Percentiles rank a stretch among this genome's conserved stretches.
These are phyloP conservation scores for Lanius collurio DNA, from an alignment of 2,113 vertebrate species.

Conservation along the genomic window DNA sequence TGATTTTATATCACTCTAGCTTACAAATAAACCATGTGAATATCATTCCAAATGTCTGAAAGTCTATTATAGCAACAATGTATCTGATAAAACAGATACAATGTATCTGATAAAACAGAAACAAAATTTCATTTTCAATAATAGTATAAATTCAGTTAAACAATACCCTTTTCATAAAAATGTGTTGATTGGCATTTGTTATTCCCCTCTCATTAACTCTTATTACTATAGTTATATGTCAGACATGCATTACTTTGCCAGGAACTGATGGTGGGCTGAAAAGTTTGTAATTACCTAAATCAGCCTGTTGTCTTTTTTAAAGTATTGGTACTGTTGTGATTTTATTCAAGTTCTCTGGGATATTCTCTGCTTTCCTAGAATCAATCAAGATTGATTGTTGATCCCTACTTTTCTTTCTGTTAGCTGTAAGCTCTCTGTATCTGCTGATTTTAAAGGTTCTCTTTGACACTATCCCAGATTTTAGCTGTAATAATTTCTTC, in stretches of 20 bases:
- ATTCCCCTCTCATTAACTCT: not conserved
- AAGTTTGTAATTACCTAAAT: not conserved
- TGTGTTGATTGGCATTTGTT: not conserved
- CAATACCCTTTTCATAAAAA: not conserved
- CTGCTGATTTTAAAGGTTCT: not conserved
- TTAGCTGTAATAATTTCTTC: not conserved
- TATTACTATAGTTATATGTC: not conserved
- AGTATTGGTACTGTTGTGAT: not conserved
- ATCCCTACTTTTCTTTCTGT: not conserved
- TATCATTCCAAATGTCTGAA: not conserved
- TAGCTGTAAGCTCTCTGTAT: not conserved
- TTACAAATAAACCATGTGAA: not conserved
- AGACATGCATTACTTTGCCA: not conserved
- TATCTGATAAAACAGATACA: not conserved
- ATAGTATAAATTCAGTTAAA: not conserved
- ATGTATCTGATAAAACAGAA: not conserved
- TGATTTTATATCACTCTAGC: conserved; percentile 34
- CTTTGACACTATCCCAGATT: not conserved
- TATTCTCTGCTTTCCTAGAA: not conserved
- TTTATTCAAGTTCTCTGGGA: not conserved
- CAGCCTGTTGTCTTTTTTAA: not conserved
- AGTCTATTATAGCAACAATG: not conserved
- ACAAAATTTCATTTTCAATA: not conserved
- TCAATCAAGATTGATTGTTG: not conserved
- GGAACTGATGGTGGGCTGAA: not conserved